A percentile compares a stretch with the other conserved stretches of the same genome.
phyloP scores from a whole-genome alignment of 2,113 vertebrate genomes.

The Eudorcas thomsonii region DNA sequence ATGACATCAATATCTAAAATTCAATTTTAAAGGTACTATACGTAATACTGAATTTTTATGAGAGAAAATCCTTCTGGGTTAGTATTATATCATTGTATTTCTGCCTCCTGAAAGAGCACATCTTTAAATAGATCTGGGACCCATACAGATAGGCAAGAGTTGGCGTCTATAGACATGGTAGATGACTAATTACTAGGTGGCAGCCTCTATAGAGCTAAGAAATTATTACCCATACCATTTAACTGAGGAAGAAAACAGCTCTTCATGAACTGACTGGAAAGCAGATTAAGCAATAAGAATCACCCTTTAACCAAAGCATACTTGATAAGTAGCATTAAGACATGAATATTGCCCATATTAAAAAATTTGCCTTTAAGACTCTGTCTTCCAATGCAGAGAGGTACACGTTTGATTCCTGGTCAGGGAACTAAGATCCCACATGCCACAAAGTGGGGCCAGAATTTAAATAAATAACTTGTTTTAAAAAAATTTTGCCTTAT shows the following conservation, averaged over 20 bases:
- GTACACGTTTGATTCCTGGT: background rate
- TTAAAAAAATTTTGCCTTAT: background rate
- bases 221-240: constrained; percentile 1
- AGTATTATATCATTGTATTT: background rate
- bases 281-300: constrained; percentile 21
- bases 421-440: background rate
- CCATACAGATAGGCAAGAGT: background rate
- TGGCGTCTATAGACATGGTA: background rate
- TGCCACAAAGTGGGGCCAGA: background rate
- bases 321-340: background rate
- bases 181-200: background rate
- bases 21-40: background rate
- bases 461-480: background rate
- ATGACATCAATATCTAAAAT: background rate
- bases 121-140: background rate
- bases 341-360: background rate
- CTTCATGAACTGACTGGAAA: constrained; percentile 15
- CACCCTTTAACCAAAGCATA: constrained; percentile 11
- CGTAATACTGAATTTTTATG: background rate
- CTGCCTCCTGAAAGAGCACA: background rate
- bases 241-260: constrained; percentile 20
- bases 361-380: background rate
- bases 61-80: background rate
- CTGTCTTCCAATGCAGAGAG: background rate
- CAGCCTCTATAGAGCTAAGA: constrained; percentile 27